Evolutionary conservation across 2,888 invertebrate species (phyloP).

Genomic region (Galeruca laticollis): DNA sequence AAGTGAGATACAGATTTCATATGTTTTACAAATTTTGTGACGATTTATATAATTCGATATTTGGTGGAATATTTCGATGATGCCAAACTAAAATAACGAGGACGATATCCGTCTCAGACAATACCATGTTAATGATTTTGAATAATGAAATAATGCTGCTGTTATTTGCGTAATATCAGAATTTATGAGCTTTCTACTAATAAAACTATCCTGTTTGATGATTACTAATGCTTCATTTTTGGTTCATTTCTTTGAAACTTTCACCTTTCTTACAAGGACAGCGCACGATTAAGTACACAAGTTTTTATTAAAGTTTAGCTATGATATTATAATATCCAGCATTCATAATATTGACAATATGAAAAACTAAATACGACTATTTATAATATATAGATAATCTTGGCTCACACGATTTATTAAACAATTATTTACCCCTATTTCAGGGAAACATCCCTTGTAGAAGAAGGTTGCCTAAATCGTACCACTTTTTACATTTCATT

Average conservation of each 20-base stretch:
- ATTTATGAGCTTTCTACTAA: constrained; percentile 34
- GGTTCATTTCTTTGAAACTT: constrained; percentile 24
- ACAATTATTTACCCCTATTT: no score
- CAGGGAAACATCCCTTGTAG: no score
- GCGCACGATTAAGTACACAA: background rate
- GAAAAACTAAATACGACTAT: no score
- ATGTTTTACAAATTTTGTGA: no score
- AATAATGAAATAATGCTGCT: constrained; percentile 26
- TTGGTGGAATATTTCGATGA: background rate
- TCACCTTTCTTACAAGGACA: constrained; percentile 15
- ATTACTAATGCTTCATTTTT: constrained; percentile 8
- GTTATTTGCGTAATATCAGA: constrained; percentile 25
- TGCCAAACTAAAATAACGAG: background rate
- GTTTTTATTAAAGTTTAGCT: background rate
- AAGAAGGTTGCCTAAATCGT: no score
- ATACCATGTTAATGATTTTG: constrained; percentile 19
- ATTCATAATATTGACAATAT: no score
- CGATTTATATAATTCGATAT: background rate
- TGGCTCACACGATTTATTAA: no score
- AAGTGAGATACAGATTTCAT: no score
- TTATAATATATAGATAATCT: no score
- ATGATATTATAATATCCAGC: no score
- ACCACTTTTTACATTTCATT: no score
- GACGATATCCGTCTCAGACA: constrained; percentile 12
- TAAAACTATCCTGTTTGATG: constrained; percentile 17